Evolutionary conservation across 2,888 invertebrate genomes (phyloP), one percentile per base, ranked within the genome.

Genomic region (Mimachlamys varia): DNA sequence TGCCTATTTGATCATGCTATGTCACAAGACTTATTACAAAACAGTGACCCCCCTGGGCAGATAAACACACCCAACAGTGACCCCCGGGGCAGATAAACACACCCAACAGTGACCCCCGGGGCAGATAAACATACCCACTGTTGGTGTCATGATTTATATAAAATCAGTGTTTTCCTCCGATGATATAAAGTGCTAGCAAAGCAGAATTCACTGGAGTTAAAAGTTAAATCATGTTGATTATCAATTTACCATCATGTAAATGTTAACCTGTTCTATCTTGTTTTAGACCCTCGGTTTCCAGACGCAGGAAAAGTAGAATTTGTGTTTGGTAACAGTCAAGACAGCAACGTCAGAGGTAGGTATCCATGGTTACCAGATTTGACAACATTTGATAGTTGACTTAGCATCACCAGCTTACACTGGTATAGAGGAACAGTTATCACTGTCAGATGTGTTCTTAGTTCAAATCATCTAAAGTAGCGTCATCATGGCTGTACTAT

Each of bases 221-320:
- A 44, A 44, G 4, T 3, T 44, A 7, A 53, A 53, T 53, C 53
- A 12, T 19, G 13, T 19, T 53, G 53, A 53, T 12, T 53, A 2
- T 17, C 53, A 50, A 33, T 50, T 17, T 19, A 19, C 3, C n/a
- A 58, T 22, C 19, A 58, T 58, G 1, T 58, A 7, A 58, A 58
- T 4, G n/a, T 22, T n/a, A 4, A 58, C 58, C 19, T 19, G 19
- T 76, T 88, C 19, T 90, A 88, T 93, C 91, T 91, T 89, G 90
- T 96, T 96, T 19, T 97, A 98, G 98, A 98, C 97, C 97, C 98
- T 44, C 97, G 98, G 94, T 98, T 98, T 97, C 98, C 98, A n/a
- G 97, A 97, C 88, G 98, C 98, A 96, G 98, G 98, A 44, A 98
- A 98, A n/a, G 98, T 98, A 90, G 98, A 98, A 96, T 97, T 98